Conservation (phyloP, 2,797 vertebrate species). For the Florisuga fusca region DNA sequence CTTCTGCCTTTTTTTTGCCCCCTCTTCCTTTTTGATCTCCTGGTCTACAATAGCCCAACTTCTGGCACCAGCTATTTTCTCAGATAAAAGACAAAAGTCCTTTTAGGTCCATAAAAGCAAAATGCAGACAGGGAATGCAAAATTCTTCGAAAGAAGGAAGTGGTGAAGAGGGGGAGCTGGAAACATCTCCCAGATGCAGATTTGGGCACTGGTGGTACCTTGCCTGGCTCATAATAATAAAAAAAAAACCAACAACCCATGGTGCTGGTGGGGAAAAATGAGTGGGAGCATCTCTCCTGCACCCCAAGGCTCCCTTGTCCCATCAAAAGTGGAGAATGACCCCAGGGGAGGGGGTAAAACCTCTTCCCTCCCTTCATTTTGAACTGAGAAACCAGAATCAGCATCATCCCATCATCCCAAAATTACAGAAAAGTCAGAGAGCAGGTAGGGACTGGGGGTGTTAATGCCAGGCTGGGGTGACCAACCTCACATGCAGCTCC, state of each 20-base stretch:
- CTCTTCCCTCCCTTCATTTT: not conserved
- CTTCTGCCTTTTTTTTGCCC: not conserved
- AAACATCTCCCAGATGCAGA: not conserved
- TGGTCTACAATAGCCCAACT: constrained; percentile 23
- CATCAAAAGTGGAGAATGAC: not conserved
- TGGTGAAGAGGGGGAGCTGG: not conserved
- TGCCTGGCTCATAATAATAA: not conserved
- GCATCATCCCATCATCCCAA: not conserved
- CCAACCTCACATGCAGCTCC: not conserved
- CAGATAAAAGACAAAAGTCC: constrained; percentile 75
- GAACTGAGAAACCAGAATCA: not conserved
- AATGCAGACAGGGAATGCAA: constrained; percentile 22
- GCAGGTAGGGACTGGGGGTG: fast-evolving
- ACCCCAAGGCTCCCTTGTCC: not conserved
- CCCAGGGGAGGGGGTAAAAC: not conserved
- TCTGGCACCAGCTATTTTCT: constrained; percentile 64
- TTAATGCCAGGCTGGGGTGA: not conserved
- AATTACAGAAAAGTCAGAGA: not conserved
- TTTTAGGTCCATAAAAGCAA: constrained; percentile 71
- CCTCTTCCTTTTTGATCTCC: constrained; percentile 48
- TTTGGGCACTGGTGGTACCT: not conserved
- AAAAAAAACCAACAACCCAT: not conserved
- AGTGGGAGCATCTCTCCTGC: not conserved
- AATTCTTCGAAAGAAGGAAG: constrained; percentile 50
- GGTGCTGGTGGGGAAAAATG: fast-evolving